A percentile compares a stretch with the other conserved stretches of the same genome.
phyloP scores from a whole-genome alignment of 2,797 vertebrate genomes.

The Eulemur rubriventer region DNA sequence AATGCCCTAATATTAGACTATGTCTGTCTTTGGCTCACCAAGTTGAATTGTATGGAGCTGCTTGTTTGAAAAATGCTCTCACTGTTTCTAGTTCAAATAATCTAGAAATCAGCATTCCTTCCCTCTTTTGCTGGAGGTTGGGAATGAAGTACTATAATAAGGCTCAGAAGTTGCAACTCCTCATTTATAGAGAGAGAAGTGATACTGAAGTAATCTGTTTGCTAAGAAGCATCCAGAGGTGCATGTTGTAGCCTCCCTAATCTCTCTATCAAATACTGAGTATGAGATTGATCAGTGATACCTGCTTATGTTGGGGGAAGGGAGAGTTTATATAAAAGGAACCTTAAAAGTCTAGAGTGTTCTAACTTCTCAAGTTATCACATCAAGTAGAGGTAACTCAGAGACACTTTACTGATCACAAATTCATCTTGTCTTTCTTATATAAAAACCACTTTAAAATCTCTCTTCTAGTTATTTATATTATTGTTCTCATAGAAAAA shows the following conservation, averaged over 20 bases:
- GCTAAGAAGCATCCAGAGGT: neutral
- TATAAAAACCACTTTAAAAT: neutral
- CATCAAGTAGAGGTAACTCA: neutral
- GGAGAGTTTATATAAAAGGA: neutral
- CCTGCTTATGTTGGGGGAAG: neutral
- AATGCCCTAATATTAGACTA: neutral
- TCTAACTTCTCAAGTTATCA: neutral
- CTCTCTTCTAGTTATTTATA: neutral
- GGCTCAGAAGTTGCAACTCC: neutral
- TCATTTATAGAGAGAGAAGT: neutral
- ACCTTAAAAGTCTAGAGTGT: neutral
- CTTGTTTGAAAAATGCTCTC: neutral
- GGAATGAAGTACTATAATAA: neutral
- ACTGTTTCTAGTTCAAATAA: neutral
- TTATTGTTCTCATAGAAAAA: neutral
- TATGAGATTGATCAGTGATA: neutral
- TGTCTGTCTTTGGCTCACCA: neutral
- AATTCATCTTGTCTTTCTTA: neutral
- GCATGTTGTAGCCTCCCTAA: neutral
- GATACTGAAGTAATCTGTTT: neutral
- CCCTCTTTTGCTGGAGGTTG: neutral
- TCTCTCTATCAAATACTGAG: neutral
- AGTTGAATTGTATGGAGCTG: neutral
- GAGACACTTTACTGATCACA: neutral
- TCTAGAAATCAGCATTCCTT: neutral